Percentiles rank a stretch among this genome's conserved stretches.
Conservation (phyloP, 2,113 vertebrate species). For the Eubucco bourcierii region DNA sequence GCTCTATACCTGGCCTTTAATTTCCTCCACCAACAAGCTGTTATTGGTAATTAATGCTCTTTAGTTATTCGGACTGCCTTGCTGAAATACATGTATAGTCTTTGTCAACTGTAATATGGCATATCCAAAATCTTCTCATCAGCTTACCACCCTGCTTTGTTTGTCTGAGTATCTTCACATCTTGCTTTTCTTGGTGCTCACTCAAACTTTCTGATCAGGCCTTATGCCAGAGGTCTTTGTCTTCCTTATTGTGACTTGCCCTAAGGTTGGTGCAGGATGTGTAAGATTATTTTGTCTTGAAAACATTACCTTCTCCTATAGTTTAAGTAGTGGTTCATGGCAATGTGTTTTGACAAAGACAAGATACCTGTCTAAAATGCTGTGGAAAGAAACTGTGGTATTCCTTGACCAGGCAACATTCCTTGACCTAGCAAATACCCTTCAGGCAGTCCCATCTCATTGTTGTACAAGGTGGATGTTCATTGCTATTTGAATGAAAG, state of each 20-base stretch:
- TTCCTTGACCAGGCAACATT: neutral
- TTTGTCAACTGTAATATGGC: neutral
- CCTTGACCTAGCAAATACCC: neutral
- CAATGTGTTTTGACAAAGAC: neutral
- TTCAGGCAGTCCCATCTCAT: neutral
- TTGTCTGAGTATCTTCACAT: neutral
- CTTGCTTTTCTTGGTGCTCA: neutral
- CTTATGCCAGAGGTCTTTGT: neutral
- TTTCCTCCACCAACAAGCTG: neutral
- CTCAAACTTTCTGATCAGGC: neutral
- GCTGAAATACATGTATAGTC: neutral
- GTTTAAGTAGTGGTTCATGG: neutral
- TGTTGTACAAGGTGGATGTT: neutral
- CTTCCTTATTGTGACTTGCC: neutral
- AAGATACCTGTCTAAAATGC: neutral
- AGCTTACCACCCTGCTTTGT: neutral
- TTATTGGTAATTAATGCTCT: neutral
- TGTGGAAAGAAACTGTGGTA: neutral
- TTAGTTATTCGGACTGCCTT: neutral
- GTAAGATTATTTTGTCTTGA: neutral
- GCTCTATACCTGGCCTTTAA: conserved; percentile 3
- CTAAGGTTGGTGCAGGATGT: neutral
- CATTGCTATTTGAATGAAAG: neutral
- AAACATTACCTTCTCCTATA: neutral
- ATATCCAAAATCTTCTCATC: neutral